Conservation (phyloP, 2,888 invertebrate species). For the Lasioglossum figueresi region DNA sequence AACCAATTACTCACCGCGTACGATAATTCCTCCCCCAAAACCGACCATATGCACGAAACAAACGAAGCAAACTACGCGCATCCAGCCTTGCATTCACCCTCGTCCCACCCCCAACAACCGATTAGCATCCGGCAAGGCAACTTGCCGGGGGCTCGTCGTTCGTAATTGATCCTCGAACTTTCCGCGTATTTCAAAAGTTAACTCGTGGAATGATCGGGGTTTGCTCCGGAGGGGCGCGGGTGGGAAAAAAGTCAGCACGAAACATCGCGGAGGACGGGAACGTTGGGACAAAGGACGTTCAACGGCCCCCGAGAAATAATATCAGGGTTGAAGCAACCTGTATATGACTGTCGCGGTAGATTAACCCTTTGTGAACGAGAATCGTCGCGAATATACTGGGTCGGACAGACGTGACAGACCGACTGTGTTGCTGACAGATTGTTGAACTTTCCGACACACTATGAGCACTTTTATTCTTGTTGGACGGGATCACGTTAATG, state of each 20-base stretch:
- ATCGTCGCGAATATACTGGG: background rate
- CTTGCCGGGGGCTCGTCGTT: slow-evolving; percentile 18
- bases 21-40: slow-evolving; percentile 10
- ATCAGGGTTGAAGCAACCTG: background rate
- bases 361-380: slow-evolving; percentile 6
- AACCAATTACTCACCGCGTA: slow-evolving; percentile 23
- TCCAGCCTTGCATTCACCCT: background rate
- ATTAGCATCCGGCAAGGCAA: slow-evolving; percentile 36
- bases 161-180: slow-evolving; percentile 37
- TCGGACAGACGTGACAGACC: background rate
- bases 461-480: background rate
- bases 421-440: background rate
- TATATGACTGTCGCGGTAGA: background rate
- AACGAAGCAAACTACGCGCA: slow-evolving; percentile 26
- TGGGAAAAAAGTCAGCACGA: background rate
- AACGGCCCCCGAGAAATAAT: background rate
- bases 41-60: slow-evolving; percentile 19
- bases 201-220: slow-evolving; percentile 7
- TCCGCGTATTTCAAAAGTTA: slow-evolving; percentile 29
- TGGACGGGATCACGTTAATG: background rate
- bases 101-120: background rate
- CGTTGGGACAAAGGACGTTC: background rate
- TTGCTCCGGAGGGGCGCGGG: background rate
- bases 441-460: background rate
- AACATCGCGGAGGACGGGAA: background rate